These are phyloP conservation scores for Platanista minor DNA, from an alignment of 2,113 vertebrate species.

Conservation along the genomic window DNA sequence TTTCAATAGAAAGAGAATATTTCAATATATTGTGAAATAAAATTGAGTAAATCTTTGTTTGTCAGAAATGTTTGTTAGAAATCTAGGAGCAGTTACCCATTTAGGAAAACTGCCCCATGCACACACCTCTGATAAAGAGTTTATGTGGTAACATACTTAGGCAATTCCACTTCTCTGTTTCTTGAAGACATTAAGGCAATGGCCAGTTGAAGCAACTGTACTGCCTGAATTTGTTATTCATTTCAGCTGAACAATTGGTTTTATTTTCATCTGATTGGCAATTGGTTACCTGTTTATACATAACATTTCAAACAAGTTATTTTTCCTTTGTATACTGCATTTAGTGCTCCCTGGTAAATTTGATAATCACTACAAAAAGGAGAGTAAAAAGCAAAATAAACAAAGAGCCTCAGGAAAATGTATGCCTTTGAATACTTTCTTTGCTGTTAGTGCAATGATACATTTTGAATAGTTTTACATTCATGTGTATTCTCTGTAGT, in stretches of 20 bases:
- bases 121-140: not conserved
- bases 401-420: not conserved
- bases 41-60: not conserved
- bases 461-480: not conserved
- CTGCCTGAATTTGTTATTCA: not conserved
- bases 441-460: not conserved
- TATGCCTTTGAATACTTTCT: not conserved
- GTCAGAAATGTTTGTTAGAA: not conserved
- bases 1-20: not conserved
- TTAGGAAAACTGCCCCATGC: not conserved
- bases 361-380: not conserved
- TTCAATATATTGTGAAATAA: not conserved
- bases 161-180: not conserved
- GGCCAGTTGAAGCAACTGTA: not conserved
- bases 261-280: slow-evolving; percentile 3
- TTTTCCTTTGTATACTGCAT: not conserved
- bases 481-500: not conserved
- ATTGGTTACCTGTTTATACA: not conserved
- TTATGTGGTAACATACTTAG: not conserved
- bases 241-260: not conserved
- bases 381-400: not conserved
- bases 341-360: not conserved
- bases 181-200: not conserved
- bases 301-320: not conserved
- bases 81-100: not conserved